Evolutionary conservation across 2,888 invertebrate genomes (phyloP), one percentile per base, ranked within the genome.

Genomic region (Drosophila nigricruria): DNA sequence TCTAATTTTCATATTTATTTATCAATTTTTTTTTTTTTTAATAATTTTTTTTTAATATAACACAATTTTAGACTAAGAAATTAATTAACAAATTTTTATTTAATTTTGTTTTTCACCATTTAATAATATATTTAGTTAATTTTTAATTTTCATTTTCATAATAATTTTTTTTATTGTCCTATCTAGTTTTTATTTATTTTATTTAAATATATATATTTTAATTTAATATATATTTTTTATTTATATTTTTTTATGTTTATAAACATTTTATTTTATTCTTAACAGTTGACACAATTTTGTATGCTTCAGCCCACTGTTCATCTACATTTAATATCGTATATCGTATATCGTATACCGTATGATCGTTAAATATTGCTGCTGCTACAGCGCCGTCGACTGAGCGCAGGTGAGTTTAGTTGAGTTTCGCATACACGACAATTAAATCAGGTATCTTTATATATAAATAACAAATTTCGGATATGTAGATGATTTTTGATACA

Each of bases 361-460:
- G 36, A 67, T 72, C 77, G 77, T 77, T 54, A 60, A 57, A 45
- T 54, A 38, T 36, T 45, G 65, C 23, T 57, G 42, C 20, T 43
- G 54, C 50, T 32, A 49, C 45, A 30, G 59, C 56, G 38, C 42
- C 36, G 49, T n/a, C 36, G 10, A 23, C 43, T 30, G 43, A 38
- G 43, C 59, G 45, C 62, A 63, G 59, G 56, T 71, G 49, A 59
- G 50, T 32, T 68, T 38, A 50, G 36, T 42, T 53, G 47, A 53
- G 34, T 38, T 27, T 54, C 49, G 23, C 20, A 23, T 42, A 57
- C 47, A 64, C 69, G 23, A 38, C 18, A 40, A 47, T 20, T 30
- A 34, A 59, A 52, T 30, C 12, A 27, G 23, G 43, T 10, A 53
- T 12, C 32, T 32, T 49, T 6, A 30, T 30, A 40, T 25, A 47